Conservation (phyloP, 2,888 invertebrate genomes). For the Boloria euphrosyne region DNA sequence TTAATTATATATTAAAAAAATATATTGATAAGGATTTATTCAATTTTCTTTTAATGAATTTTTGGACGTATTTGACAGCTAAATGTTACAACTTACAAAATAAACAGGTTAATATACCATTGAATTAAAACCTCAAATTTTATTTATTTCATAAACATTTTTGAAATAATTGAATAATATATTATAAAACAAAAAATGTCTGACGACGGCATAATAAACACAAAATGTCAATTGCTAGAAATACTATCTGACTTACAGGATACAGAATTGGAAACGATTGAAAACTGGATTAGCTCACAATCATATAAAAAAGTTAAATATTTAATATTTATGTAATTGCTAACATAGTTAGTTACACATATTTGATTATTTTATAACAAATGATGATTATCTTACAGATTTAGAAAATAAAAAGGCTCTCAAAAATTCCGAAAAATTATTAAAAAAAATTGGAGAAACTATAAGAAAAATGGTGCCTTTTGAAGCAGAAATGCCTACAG, state of each 20-base stretch:
- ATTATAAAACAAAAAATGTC: constrained; percentile 31
- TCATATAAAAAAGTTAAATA: constrained; percentile 63
- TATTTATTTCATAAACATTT: not conserved
- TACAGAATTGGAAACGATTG: constrained; percentile 56
- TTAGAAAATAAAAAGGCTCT: constrained; percentile 56
- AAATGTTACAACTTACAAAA: no score
- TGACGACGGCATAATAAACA: constrained; percentile 45
- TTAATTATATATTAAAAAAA: no score
- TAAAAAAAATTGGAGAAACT: constrained; percentile 61
- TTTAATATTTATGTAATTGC: constrained; percentile 1
- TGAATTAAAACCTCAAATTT: not conserved
- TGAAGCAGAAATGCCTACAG: constrained; percentile 66
- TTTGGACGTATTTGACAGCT: no score
- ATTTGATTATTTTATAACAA: not conserved
- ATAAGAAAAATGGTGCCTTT: constrained; percentile 67
- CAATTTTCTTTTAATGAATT: no score
- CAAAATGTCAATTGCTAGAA: constrained; percentile 60
- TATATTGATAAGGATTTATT: no score
- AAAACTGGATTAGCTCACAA: constrained; percentile 67
- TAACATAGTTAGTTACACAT: not conserved
- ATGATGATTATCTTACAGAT: constrained; percentile 50
- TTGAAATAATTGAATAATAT: not conserved
- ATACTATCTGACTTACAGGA: constrained; percentile 60
- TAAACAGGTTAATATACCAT: no score
- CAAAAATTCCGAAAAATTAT: constrained; percentile 52